Evolutionary conservation across 2,797 vertebrate genomes (phyloP).

Genomic region (Potorous gilbertii): DNA sequence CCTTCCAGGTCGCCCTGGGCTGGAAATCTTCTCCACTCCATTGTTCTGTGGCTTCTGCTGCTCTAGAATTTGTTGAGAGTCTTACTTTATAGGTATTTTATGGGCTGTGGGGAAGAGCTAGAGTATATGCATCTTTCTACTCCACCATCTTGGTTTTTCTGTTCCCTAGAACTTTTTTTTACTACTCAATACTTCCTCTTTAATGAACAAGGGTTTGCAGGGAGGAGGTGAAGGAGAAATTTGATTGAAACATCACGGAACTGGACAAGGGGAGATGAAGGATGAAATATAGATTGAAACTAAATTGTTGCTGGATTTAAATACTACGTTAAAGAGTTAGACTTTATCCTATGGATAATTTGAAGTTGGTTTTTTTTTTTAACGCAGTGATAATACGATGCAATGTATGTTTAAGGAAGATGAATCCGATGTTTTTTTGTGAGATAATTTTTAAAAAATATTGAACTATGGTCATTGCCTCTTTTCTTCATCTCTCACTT

Average conservation of each 20-base stretch:
- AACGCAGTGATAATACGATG: not conserved
- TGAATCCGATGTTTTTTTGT: not conserved
- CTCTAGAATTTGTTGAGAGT: too few species aligned
- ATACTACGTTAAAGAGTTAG: not conserved
- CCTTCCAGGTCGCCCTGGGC: too few species aligned
- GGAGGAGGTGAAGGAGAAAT: too few species aligned
- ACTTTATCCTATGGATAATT: not conserved
- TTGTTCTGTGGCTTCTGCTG: too few species aligned
- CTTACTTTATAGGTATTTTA: too few species aligned
- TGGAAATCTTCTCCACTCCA: too few species aligned
- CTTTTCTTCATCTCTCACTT: not conserved
- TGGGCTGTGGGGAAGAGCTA: too few species aligned
- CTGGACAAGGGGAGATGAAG: not conserved
- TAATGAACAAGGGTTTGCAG: not conserved
- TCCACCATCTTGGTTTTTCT: too few species aligned
- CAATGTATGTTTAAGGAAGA: not conserved
- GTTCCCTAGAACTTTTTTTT: not conserved
- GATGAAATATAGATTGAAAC: not conserved
- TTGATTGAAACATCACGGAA: not conserved
- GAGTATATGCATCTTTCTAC: too few species aligned
- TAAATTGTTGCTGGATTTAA: not conserved
- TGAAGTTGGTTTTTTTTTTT: not conserved
- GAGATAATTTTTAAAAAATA: not conserved
- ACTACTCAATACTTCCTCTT: not conserved
- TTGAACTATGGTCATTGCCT: not conserved